Evolutionary conservation across 2,113 vertebrate species (phyloP), one percentile per base, ranked within the genome.

Genomic region (Etia nguti): DNA sequence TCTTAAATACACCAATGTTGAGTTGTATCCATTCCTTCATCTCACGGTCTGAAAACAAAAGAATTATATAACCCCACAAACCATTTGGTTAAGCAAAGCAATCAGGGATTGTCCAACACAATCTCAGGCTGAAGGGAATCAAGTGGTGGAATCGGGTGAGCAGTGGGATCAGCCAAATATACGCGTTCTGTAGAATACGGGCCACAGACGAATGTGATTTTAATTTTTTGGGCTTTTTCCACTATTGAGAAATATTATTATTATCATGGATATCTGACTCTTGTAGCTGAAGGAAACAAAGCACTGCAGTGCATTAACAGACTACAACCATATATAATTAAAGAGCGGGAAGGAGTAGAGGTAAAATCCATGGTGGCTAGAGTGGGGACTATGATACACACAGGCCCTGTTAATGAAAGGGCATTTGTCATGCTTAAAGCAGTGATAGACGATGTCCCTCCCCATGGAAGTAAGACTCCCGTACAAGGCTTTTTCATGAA

Each of bases 341-440:
- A 13, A 79, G 20, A 70, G n/a, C 34, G 10, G 31, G 9, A 10
- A 43, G 43, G 6, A 56, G 57, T 29, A 26, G 41, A 46, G 31
- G 10, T 29, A 59, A 81, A 83, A 80, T 86, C 79, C 60, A 59
- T 36, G 73, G 38, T 2, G 1, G 73, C 46, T 68, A 70, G 34
- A 87, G 59, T 13, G 41, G 15, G 31, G 75, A 79, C 50, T 5
- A 4, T 24, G 84, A 36, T 83, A 85, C 60, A 60, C 75, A 87
- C 75, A 41, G 65, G 59, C 84, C 81, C 85, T 93, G 77, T 79
- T 93, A 89, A 93, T 92, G 87, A 89, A 75, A 86, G 80, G 43
- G 41, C 85, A 92, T 94, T 92, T 77, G 88, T 94, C 90, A 94
- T 84, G 62, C 92, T 93, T 93, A 94, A 79, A 62, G 59, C 15